A percentile compares a stretch with the other conserved stretches of the same genome.
Conservation (phyloP, 2,113 vertebrate species). For the Dissostichus mawsoni region DNA sequence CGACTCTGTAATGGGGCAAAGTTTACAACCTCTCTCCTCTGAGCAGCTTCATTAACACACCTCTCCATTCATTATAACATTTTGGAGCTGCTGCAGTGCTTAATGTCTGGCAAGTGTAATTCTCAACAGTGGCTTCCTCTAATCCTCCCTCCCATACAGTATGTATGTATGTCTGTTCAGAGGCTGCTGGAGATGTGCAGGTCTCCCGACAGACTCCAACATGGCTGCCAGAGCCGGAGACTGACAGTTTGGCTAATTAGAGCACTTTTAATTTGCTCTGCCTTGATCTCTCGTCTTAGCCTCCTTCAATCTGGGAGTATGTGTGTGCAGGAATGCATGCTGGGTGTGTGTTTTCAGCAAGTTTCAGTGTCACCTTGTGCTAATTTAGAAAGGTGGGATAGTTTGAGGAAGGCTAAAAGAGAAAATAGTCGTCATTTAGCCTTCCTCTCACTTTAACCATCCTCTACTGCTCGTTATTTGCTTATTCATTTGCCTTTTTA, state of each 20-base stretch:
- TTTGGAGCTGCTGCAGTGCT: constrained; percentile 26
- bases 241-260: constrained; percentile 77
- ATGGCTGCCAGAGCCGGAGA: constrained; percentile 59
- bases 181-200: constrained; percentile 42
- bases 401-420: constrained; percentile 3
- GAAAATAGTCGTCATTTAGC: constrained; percentile 15
- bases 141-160: constrained; percentile 44
- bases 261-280: constrained; percentile 69
- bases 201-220: constrained; percentile 53
- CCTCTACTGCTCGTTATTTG: not conserved
- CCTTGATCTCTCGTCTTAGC: constrained; percentile 66
- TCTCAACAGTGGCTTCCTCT: constrained; percentile 48
- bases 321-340: constrained; percentile 17
- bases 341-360: constrained; percentile 27
- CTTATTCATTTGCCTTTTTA: constrained; percentile 12
- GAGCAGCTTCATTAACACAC: constrained; percentile 37
- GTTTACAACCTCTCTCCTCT: constrained; percentile 9
- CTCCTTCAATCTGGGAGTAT: constrained; percentile 48
- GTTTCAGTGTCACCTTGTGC: constrained; percentile 57
- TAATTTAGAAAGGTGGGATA: constrained; percentile 32
- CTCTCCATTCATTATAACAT: constrained; percentile 28
- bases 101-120: constrained; percentile 49
- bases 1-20: constrained; percentile 11
- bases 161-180: constrained; percentile 36
- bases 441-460: constrained; percentile 9